Base-by-base conservation (phyloP, 30 jellyfish, hydroid and myxozoan genomes). In the Sanderia malayensis region DNA sequence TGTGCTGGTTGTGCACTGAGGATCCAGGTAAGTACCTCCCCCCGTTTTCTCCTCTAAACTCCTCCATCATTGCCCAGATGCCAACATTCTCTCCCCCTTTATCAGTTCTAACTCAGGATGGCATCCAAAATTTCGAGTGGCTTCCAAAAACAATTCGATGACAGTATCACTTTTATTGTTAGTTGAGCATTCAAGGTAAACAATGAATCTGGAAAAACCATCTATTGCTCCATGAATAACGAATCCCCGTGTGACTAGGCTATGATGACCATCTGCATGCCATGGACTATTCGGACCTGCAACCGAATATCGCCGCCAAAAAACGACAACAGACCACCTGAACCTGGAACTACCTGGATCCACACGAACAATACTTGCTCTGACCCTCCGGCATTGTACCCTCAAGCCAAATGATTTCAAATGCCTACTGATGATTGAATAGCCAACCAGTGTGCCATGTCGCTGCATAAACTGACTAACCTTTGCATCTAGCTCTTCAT, bases 141-240 rank as follows among this genome's bases (percentile, higher is more conserved):
- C 92, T 52, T 58, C 67, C 8, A 1, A 31, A 58, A 80, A 80
- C 58, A 44, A 33, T 30, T 68, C 65, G 64, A 45, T 22, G 9
- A 80, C 92, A 53, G 92, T 80, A 20, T 57, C 85, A 11, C 53
- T 37, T 57, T 52, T 52, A 26, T 80, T 80, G 77, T 80, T 80
- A 10, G 80, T 80, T 28, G 83, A 29, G 76, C 85, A 80, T 20
- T 58, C 64, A 68, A 80, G 60, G 61, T 21, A 80, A 32, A 80
- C 71, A 37, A 80, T 58, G 25, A 45, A 31, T 52, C 92, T 67
- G 58, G 92, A 67, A 55, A 47, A 68, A 44, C 92, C 92, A 80
- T 80, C 92, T 66, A 80, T 80, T n/a, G 74, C 80, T 33, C 92
- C 92, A 80, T 80, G 92, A 47, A 80, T 80, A 32, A 80, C 92